Conservation (phyloP, 2,888 invertebrate species). For the Ernsta delagoae region DNA sequence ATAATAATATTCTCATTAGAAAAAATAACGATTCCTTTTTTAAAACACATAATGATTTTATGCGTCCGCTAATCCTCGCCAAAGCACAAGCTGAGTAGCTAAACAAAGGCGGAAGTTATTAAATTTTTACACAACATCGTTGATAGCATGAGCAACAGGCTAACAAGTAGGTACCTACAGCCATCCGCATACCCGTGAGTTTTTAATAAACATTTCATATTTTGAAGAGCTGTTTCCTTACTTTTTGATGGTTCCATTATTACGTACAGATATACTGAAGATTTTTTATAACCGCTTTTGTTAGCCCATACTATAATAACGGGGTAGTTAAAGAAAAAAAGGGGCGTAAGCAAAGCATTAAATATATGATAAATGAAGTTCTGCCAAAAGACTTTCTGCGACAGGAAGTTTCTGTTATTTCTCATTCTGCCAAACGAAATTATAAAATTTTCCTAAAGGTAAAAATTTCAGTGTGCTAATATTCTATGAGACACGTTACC, state of each 20-base stretch:
- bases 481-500: too few relatives aligned
- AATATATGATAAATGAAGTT: too few relatives aligned
- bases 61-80: background rate
- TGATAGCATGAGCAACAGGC: slow-evolving; percentile 7
- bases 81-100: slow-evolving; percentile 8
- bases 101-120: slow-evolving; percentile 40
- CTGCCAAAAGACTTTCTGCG: too few relatives aligned
- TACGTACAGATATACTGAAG: background rate
- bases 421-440: too few relatives aligned
- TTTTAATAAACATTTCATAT: slow-evolving; percentile 5
- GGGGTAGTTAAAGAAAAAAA: too few relatives aligned
- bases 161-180: slow-evolving; percentile 5
- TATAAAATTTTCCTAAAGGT: too few relatives aligned
- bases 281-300: background rate
- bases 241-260: background rate
- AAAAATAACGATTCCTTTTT: slow-evolving; percentile 1
- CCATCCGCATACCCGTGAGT: background rate
- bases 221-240: background rate
- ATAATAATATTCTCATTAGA: too few relatives aligned
- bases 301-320: too few relatives aligned
- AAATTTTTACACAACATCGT: slow-evolving; percentile 38
- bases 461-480: too few relatives aligned
- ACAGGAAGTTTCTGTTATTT: too few relatives aligned
- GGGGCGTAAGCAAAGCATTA: too few relatives aligned
- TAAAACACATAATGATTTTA: slow-evolving; percentile 2